Conservation (phyloP, 2,888 invertebrate species). For the Serrognathus titanus region DNA sequence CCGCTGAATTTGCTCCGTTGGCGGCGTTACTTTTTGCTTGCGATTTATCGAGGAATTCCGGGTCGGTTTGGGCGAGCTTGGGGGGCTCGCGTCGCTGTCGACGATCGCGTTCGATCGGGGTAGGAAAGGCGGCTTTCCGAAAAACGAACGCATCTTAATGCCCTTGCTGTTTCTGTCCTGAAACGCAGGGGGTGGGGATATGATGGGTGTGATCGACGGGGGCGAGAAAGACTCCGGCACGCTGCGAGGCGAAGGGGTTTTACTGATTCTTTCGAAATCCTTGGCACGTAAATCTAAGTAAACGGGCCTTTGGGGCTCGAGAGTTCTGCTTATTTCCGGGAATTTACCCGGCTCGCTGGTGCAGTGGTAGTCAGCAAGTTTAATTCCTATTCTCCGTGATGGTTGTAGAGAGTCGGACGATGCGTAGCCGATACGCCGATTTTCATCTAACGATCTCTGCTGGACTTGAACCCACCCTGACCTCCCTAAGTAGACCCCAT, state of each 20-base stretch:
- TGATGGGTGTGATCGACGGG: conserved; percentile 65
- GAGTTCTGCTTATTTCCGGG: conserved; percentile 16
- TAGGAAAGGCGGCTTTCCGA: conserved; percentile 52
- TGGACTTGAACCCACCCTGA: conserved; percentile 59
- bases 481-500: conserved; percentile 56
- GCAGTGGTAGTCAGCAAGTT: conserved; percentile 54
- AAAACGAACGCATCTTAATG: conserved; percentile 41
- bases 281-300: conserved; percentile 41
- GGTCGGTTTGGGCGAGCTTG: conserved; percentile 46
- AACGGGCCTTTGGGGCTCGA: conserved; percentile 41
- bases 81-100: conserved; percentile 54
- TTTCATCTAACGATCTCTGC: conserved; percentile 55
- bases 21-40: conserved; percentile 28
- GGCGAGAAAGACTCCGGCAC: conserved; percentile 54
- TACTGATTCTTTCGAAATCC: conserved; percentile 38
- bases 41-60: conserved; percentile 33
- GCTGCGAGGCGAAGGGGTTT: conserved; percentile 39
- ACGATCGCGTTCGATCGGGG: conserved; percentile 56
- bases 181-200: conserved; percentile 68
- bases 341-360: conserved; percentile 44
- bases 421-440: conserved; percentile 46
- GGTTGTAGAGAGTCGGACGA: conserved; percentile 42
- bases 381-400: conserved; percentile 49
- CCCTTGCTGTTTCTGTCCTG: conserved; percentile 50
- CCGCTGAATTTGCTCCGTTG: conserved; percentile 15